Evolutionary conservation across 2,113 vertebrate genomes (phyloP), one percentile per base, ranked within the genome.

Genomic region (Vulpes ferrilata): DNA sequence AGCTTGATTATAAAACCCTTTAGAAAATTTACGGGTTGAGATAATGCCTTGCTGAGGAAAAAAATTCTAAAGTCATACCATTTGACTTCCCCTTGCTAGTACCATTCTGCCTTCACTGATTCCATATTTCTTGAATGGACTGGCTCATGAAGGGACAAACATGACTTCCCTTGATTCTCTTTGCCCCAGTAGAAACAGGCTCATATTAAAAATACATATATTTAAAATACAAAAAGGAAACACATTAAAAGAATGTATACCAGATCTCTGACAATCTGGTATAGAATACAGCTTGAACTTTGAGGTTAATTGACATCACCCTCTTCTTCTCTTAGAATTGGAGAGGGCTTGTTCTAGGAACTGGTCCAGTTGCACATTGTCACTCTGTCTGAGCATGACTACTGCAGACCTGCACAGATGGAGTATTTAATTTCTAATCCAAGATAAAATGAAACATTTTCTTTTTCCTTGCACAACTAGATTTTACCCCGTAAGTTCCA

Each of bases 261-360:
- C 32, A 74, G n/a, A 51, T n/a, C 15, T 17, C 30, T 48, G 55
- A 57, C 43, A 87, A 38, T 62, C 51, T 73, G 25, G 4, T 16
- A 0, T 20, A 38, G 4, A 83, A 11, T 38, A 53, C 3, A 35
- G 38, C 27, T 65, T 69, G 30, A 80, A 74, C 10, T 65, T 35
- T 25, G n/a, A 5, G 25, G n/a, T 48, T 85, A 17, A 51, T 5
- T 2, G 35, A 11, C 3, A 25, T n/a, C 2, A 64, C 0, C 35
- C 4, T 53, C 1, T n/a, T 7, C 10, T 73, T 30, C 20, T 4
- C 11, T 6, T 25, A 25, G 25, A n/a, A 19, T 30, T 57, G 35
- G 13, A 60, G 3, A 69, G 11, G 17, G 16, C 48, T 84, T 16
- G 3, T n/a, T 80, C 23, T 13, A 60, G 22, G 16, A 67, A n/a